phyloP scores from a whole-genome alignment of 2,888 invertebrate genomes.

The Hemaris fuciformis region DNA sequence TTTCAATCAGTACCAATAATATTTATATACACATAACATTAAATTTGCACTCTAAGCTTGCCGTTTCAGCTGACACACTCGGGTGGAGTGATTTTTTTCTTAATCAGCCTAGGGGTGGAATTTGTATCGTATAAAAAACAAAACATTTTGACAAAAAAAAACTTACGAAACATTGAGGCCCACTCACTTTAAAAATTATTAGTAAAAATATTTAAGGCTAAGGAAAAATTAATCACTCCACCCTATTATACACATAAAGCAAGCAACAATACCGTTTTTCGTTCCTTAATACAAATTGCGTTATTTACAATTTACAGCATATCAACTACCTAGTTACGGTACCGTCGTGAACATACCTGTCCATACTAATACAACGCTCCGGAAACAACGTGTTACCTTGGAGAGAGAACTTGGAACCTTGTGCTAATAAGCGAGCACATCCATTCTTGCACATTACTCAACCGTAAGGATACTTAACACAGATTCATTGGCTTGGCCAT shows the following conservation, averaged over 20 bases:
- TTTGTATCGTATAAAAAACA: too few relatives aligned
- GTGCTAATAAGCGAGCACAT: not conserved
- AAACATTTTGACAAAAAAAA: too few relatives aligned
- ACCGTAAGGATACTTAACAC: slow-evolving; percentile 22
- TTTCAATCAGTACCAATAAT: slow-evolving; percentile 14
- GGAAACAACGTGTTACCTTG: too few relatives aligned
- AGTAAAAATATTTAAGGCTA: too few relatives aligned
- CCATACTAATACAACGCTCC: not conserved
- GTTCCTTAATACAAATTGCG: slow-evolving; percentile 28
- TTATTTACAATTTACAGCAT: slow-evolving; percentile 37
- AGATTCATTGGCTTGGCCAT: slow-evolving; percentile 39
- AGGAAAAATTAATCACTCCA: too few relatives aligned
- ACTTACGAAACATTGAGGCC: too few relatives aligned
- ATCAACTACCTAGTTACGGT: slow-evolving; percentile 10
- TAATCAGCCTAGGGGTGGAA: too few relatives aligned
- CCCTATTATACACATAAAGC: slow-evolving; percentile 70
- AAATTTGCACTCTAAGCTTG: slow-evolving; percentile 8
- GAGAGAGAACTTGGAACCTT: not conserved
- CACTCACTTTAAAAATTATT: too few relatives aligned
- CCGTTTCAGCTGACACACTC: slow-evolving; percentile 44
- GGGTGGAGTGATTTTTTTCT: too few relatives aligned
- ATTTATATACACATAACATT: slow-evolving; percentile 20
- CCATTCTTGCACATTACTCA: not conserved
- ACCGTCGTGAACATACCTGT: not conserved
- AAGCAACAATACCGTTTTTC: slow-evolving; percentile 48